These are phyloP conservation scores for Cyprinodon brontotheroides DNA, from an alignment of 2,113 vertebrate species.

Conservation along the genomic window DNA sequence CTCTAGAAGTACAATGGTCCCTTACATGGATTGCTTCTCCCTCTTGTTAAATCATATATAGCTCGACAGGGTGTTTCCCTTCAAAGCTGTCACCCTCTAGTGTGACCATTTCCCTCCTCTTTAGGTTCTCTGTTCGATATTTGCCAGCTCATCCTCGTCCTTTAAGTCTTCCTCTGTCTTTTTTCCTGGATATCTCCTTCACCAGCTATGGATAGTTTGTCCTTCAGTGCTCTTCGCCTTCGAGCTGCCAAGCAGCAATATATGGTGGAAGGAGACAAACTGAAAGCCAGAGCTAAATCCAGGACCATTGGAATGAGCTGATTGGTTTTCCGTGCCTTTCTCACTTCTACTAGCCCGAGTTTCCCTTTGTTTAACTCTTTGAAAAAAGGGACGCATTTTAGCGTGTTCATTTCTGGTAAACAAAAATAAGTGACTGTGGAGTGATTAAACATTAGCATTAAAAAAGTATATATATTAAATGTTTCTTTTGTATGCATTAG, in stretches of 20 bases:
- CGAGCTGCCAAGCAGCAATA: no score
- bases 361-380: no score
- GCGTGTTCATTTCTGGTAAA: constrained; percentile 31
- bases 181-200: not conserved
- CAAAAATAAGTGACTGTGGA: constrained; percentile 51
- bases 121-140: constrained; percentile 2
- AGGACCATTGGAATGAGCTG: no score
- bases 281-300: no score
- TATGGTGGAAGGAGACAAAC: no score
- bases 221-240: no score
- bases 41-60: constrained; percentile 34
- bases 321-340: constrained; percentile 28
- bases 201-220: constrained; percentile 43
- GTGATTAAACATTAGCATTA: no score
- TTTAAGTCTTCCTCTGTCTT: not conserved
- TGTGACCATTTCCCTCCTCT: constrained; percentile 1
- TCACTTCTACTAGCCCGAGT: not conserved
- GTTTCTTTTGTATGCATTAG: constrained; percentile 41
- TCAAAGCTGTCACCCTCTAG: constrained; percentile 28
- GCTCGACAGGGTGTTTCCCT: constrained; percentile 33
- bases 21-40: constrained; percentile 53
- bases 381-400: not conserved
- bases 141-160: constrained; percentile 16
- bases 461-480: constrained; percentile 19
- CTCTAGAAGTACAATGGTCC: constrained; percentile 63